Conservation (phyloP, 2,113 vertebrate genomes). For the Aptenodytes forsteri region DNA sequence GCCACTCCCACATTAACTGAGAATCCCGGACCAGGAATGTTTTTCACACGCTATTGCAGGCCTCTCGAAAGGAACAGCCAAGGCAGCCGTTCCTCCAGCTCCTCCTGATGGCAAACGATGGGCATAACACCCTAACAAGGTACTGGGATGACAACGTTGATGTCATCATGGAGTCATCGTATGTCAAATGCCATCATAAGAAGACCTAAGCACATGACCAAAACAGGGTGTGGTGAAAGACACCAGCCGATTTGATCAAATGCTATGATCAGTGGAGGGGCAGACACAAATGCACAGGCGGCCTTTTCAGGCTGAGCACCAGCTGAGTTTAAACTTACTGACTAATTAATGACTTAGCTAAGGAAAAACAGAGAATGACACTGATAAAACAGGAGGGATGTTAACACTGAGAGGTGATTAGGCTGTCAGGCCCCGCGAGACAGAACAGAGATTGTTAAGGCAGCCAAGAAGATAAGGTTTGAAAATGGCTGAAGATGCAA, state of each 20-base stretch:
- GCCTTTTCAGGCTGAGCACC: not conserved
- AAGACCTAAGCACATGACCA: not conserved
- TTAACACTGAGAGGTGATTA: not conserved
- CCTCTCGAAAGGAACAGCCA: not conserved
- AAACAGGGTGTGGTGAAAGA: not conserved
- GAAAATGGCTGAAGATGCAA: not conserved
- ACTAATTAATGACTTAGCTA: not conserved
- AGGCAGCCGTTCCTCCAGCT: not conserved
- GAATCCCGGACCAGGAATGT: not conserved
- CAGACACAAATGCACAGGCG: not conserved
- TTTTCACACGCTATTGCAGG: fast-evolving
- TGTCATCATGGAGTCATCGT: no score
- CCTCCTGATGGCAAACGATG: not conserved
- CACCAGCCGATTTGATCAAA: not conserved
- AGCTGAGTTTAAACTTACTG: not conserved
- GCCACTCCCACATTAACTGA: not conserved
- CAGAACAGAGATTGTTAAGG: not conserved
- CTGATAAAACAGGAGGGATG: not conserved
- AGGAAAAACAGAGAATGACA: not conserved
- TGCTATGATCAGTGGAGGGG: not conserved
- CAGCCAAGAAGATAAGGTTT: not conserved
- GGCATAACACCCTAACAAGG: not conserved
- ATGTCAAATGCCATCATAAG: fast-evolving
- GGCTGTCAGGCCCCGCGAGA: not conserved
- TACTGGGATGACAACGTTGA: not conserved